Base-by-base conservation (phyloP, 1,140 invertebrate genomes). In the Drosophila navojoa region DNA sequence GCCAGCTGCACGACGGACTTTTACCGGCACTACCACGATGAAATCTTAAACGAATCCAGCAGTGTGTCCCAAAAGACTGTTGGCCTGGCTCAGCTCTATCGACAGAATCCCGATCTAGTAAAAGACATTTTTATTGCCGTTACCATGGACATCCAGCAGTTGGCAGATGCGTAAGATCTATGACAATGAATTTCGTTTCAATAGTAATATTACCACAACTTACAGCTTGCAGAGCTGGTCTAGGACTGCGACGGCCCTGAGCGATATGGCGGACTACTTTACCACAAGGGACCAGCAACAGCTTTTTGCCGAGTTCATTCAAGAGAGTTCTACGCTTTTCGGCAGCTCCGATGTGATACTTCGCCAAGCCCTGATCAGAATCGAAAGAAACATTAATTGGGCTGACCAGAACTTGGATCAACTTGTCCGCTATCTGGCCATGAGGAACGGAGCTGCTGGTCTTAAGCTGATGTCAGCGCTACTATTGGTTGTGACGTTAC, bases 261-360 rank as follows among this genome's bases (percentile, higher is more conserved):
- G 80, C 58, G 87, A 91, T 9, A 86, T 94, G 40, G 91, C 92
- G 2, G 77, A 79, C 3, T 92, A 93, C 38, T 92, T 94, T 6
- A 80, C 93, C 6, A 93, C 91, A 5, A 77, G 92, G 35, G 70
- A 78, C 27, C 92, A 94, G 72, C 92, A 93, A 4, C 69, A 77
- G 13, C 47, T 78, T 11, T 55, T 91, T 0, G 38, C 75, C 2
- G 42, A 55, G 0, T 91, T 91, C 40, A 57, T 64, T 19, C 35
- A 55, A 0, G 5, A 60, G 5, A 79, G 80, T 10, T 49, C 68
- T 1, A 3, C 22, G 15, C 52, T 78, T 0, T 91, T 91, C 13
- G 89, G 81, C 3, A n/a, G 15, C 5, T 76, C 80, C 0, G 49
- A 54, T 0, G 16, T 15, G 0, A 67, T 32, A 9, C 66, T 90